These are phyloP conservation scores for Pseudorhiza aurosa DNA, from an alignment of 30 jellyfish, hydroid and myxozoan genomes.

Conservation along the genomic window DNA sequence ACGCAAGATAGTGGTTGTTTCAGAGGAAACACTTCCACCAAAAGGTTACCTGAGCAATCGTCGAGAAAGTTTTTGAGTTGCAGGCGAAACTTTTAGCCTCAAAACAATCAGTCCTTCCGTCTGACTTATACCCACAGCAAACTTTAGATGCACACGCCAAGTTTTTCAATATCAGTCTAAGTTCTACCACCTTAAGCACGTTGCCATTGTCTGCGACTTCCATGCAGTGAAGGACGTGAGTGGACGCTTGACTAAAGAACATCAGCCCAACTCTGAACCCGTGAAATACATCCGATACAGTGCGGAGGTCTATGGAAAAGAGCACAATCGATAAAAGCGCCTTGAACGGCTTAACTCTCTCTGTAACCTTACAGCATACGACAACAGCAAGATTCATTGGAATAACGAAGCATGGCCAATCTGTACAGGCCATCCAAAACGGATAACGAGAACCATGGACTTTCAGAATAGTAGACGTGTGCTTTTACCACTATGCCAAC, in stretches of 20 bases:
- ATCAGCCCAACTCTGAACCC: not conserved
- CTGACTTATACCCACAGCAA: constrained; percentile 14
- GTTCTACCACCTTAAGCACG: not conserved
- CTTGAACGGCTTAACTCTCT: not conserved
- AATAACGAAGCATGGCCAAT: too few relatives aligned
- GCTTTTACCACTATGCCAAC: too few relatives aligned
- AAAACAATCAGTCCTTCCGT: constrained; percentile 22
- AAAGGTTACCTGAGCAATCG: not conserved
- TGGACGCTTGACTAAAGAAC: not conserved
- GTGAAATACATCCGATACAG: too few relatives aligned
- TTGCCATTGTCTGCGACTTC: constrained; percentile 9
- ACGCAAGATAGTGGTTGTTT: too few relatives aligned
- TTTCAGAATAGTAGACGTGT: too few relatives aligned
- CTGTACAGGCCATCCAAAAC: too few relatives aligned
- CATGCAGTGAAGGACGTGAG: constrained; percentile 12
- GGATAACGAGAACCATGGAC: too few relatives aligned
- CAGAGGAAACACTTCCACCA: too few relatives aligned
- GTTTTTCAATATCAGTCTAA: not conserved
- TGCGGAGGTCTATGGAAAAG: too few relatives aligned
- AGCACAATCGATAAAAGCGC: not conserved
- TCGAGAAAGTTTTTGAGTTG: not conserved
- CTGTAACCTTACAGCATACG: too few relatives aligned
- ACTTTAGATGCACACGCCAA: not conserved
- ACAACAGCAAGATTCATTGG: too few relatives aligned
- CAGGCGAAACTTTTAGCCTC: not conserved